Evolutionary conservation across 2,113 vertebrate species (phyloP).

Genomic region (Pseudorhombus dupliciocellatus): DNA sequence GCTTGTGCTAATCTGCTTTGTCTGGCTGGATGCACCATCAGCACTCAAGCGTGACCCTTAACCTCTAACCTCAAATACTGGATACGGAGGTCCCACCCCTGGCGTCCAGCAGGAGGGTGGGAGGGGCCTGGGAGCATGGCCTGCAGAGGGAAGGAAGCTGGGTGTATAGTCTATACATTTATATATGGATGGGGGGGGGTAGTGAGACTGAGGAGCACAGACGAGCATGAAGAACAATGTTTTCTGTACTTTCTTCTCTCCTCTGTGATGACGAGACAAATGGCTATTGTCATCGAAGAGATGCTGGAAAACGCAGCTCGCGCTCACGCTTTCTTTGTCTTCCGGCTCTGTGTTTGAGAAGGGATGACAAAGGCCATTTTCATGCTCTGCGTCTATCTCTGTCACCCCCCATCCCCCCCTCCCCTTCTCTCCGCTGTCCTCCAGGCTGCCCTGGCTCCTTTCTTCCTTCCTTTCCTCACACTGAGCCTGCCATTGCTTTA

Average conservation of each 20-base stretch:
- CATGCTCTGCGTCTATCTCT: conserved; percentile 59
- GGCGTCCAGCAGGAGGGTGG: neutral
- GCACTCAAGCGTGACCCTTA: conserved; percentile 69
- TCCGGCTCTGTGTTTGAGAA: conserved; percentile 47
- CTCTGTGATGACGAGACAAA: conserved; percentile 67
- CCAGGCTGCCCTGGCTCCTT: conserved; percentile 45
- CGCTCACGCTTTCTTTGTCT: conserved; percentile 67
- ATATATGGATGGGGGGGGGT: neutral
- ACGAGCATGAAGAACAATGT: conserved; percentile 38
- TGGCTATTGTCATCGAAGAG: conserved; percentile 63
- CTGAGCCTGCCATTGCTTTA: conserved; percentile 51
- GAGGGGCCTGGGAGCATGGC: neutral
- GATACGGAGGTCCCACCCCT: neutral
- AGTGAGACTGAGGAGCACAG: conserved; percentile 14
- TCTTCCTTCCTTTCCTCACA: conserved; percentile 37
- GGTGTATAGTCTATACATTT: neutral
- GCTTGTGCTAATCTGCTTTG: conserved; percentile 75
- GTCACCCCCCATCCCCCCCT: conserved; percentile 45
- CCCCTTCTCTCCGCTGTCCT: conserved; percentile 43
- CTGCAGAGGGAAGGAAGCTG: neutral
- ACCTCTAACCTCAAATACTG: conserved; percentile 54
- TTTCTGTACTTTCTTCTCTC: conserved; percentile 50
- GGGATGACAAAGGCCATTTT: conserved; percentile 75
- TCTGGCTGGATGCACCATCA: conserved; percentile 72
- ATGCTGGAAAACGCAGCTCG: conserved; percentile 47